Conservation (phyloP, 2,113 vertebrate genomes). For the Atractosteus spatula region DNA sequence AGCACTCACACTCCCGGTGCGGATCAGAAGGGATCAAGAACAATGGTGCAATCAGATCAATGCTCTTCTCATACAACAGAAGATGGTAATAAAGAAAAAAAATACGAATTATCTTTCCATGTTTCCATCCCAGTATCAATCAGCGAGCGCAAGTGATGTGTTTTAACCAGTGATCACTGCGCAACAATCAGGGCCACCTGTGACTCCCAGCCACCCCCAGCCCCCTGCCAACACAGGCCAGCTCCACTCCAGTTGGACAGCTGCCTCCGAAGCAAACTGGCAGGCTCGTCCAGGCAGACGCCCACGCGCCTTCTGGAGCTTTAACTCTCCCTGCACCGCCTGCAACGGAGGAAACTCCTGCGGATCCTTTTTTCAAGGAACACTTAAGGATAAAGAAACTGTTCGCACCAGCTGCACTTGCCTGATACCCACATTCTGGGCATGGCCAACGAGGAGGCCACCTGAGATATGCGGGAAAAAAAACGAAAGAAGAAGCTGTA, state of each 20-base stretch:
- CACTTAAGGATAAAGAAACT: too few relatives aligned
- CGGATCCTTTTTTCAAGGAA: too few relatives aligned
- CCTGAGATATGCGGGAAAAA: too few relatives aligned
- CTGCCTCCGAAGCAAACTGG: background rate
- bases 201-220: background rate
- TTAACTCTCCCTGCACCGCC: background rate
- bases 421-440: too few relatives aligned
- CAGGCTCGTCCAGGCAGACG: conserved; percentile 1
- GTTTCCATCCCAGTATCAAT: too few relatives aligned
- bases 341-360: too few relatives aligned
- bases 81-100: background rate
- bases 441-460: too few relatives aligned
- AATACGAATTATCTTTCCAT: too few relatives aligned
- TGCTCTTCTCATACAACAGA: background rate
- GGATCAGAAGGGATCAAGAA: background rate
- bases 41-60: background rate
- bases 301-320: conserved; percentile 12
- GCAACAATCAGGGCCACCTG: background rate
- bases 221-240: background rate
- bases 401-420: too few relatives aligned
- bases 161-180: background rate
- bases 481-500: too few relatives aligned
- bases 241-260: background rate
- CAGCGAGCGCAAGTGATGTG: too few relatives aligned
- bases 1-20: background rate